Evolutionary conservation across 2,888 invertebrate genomes (phyloP), one percentile per base, ranked within the genome.

Genomic region (Himalopsyche japonica): DNA sequence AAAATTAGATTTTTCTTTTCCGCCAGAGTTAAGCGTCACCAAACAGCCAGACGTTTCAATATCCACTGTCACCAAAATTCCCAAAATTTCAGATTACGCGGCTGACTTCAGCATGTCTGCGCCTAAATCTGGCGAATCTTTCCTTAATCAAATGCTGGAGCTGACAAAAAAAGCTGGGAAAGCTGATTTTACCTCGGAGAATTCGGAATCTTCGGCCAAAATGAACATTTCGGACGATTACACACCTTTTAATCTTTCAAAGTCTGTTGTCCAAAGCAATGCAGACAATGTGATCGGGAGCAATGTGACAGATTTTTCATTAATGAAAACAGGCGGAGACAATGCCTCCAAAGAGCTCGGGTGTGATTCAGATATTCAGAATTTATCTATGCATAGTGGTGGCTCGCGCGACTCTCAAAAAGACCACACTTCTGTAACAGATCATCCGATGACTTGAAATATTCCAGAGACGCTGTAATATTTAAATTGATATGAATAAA

Each of bases 171-270:
- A 93, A 88, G 92, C 92, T 0, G 92, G 92, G 2, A 91, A 92
- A 90, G 91, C 92, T 1, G 92, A 92, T 88, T 93, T 92, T 87
- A 89, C 91, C 87, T 88, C 90, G 1, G 92, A 93, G 86, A 91
- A 91, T 84, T 91, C 92, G 84, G 94, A 94, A 84, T 91, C 92
- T 82, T 93, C 93, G 76, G 88, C 93, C 15, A 95, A 95, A 89
- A 90, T 94, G 79, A 90, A 93, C 5, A 94, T 94, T 89, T 89
- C 92, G 37, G 94, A 93, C 87, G 94, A 94, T 85, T 90, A 92
- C 83, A 90, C 91, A 20, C 90, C 92, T 78, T 89, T 92, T 85
- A 92, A 93, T 86, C 89, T 93, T 18, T 91, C 93, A 86, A 90
- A 92, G 87, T 91, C 92, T 2, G 49, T 24, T 6, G n/a, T 8